phyloP scores from a whole-genome alignment of 2,888 invertebrate species.

The Tenthredo amoena region DNA sequence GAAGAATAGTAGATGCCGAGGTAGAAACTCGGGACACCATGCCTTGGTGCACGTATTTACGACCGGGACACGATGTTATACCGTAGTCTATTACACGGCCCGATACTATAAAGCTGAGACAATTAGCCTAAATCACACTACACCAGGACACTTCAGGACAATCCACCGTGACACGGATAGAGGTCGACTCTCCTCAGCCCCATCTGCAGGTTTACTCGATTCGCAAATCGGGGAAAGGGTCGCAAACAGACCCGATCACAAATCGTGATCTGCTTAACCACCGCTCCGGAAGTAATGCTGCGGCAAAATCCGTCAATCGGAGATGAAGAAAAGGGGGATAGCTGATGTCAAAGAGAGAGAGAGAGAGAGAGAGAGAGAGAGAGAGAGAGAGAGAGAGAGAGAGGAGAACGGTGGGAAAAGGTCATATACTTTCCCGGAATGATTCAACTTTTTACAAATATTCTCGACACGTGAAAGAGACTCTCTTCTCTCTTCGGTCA shows the following conservation, averaged over 20 bases:
- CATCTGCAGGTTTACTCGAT: slow-evolving; percentile 5
- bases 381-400: neutral
- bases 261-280: slow-evolving; percentile 6
- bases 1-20: neutral
- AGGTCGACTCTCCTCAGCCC: neutral
- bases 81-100: neutral
- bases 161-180: slow-evolving; percentile 1
- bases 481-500: neutral
- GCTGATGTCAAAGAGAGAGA: neutral
- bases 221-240: neutral
- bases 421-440: neutral
- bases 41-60: slow-evolving; percentile 8
- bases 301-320: neutral
- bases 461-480: neutral
- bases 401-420: neutral
- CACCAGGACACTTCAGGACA: neutral
- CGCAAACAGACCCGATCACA: slow-evolving; percentile 19
- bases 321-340: neutral
- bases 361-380: neutral
- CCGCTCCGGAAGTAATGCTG: neutral
- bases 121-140: slow-evolving; percentile 18
- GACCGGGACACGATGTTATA: neutral
- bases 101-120: neutral
- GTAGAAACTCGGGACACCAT: neutral
- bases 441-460: neutral